These are phyloP conservation scores for Malacosoma neustria DNA, from an alignment of 2,888 invertebrate species.

Conservation along the genomic window DNA sequence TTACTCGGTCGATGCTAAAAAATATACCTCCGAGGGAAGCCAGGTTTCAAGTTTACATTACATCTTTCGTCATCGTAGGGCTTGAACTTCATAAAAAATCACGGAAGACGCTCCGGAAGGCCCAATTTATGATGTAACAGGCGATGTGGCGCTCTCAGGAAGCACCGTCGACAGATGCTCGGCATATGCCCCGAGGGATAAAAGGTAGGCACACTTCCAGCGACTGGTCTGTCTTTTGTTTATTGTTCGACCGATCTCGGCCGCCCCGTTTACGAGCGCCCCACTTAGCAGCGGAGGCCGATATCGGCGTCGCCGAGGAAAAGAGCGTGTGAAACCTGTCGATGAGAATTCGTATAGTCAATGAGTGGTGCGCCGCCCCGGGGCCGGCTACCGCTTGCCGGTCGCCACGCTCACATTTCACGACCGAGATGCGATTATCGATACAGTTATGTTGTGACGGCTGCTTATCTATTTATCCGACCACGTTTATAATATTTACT, in stretches of 20 bases:
- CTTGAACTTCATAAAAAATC: constrained; percentile 58
- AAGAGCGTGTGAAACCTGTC: constrained; percentile 56
- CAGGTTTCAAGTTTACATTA: constrained; percentile 59
- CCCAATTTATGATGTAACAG: constrained; percentile 66
- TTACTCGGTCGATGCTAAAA: constrained; percentile 53
- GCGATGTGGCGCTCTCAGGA: constrained; percentile 49
- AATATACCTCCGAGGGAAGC: constrained; percentile 54
- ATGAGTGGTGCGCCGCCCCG: constrained; percentile 36
- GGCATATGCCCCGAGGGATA: constrained; percentile 53
- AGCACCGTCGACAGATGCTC: constrained; percentile 65
- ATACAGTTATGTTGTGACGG: constrained; percentile 64
- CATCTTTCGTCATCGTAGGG: constrained; percentile 64
- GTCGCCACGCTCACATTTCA: constrained; percentile 34
- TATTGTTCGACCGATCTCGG: constrained; percentile 19
- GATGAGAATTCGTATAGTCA: constrained; percentile 52
- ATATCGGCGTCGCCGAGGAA: constrained; percentile 26
- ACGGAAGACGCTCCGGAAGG: constrained; percentile 67
- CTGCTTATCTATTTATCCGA: constrained; percentile 46
- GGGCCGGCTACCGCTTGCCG: constrained; percentile 44
- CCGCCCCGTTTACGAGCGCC: constrained; percentile 34
- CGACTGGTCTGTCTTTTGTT: constrained; percentile 48
- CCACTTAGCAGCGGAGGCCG: constrained; percentile 34
- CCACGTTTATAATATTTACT: too few relatives aligned
- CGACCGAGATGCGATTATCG: constrained; percentile 58
- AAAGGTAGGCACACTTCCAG: constrained; percentile 53